Percentiles rank a stretch among this genome's conserved stretches.
Conservation (phyloP, 2,797 vertebrate genomes). For the Mycteria americana region DNA sequence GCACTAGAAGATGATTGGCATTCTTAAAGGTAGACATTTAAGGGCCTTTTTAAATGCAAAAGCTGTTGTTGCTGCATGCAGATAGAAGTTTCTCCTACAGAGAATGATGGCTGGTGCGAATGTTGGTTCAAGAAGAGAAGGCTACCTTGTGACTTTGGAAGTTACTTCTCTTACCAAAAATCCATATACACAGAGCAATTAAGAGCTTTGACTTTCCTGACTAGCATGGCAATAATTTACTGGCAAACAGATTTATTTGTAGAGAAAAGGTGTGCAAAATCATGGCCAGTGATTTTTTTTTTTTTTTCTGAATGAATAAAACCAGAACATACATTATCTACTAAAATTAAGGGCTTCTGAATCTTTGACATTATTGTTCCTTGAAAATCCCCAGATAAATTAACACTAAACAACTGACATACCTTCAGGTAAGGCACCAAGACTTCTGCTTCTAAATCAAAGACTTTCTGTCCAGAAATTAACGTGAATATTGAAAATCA, state of each 20-base stretch:
- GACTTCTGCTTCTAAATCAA: neutral
- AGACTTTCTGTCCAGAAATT: neutral
- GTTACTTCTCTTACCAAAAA: neutral
- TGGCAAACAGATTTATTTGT: neutral
- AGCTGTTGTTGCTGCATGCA: neutral
- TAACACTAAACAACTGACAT: neutral
- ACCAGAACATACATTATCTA: neutral
- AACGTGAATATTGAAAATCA: neutral
- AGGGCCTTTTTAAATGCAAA: neutral
- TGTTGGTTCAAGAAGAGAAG: neutral
- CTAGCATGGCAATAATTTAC: neutral
- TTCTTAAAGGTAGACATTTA: neutral
- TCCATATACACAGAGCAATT: neutral
- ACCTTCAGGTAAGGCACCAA: neutral
- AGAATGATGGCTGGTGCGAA: neutral
- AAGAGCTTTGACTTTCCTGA: neutral
- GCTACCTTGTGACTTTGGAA: neutral
- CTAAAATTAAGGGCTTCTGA: neutral
- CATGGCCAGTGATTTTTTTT: neutral
- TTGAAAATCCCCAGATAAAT: neutral
- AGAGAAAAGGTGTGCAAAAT: neutral
- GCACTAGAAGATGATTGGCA: neutral
- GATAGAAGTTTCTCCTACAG: neutral
- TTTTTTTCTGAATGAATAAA: neutral
- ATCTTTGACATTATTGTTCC: neutral